Evolutionary conservation across 2,888 invertebrate species (phyloP).

Genomic region (Unio pictorum): DNA sequence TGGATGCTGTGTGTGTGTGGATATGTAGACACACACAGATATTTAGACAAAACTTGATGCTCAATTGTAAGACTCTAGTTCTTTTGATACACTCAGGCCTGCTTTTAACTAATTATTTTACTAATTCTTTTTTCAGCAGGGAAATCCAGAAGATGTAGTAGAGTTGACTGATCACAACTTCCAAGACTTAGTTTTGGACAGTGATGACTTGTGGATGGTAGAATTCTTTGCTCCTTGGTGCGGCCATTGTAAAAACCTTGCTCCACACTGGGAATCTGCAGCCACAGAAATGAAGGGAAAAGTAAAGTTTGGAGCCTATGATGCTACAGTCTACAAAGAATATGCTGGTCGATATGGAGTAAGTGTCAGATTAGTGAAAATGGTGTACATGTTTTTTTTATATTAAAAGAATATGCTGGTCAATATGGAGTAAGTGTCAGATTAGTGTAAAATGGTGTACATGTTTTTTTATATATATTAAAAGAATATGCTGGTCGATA

Average conservation of each 20-base stretch:
- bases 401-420: too few species aligned
- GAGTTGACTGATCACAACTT: slow-evolving; percentile 97
- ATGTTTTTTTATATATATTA: too few species aligned
- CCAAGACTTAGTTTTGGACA: slow-evolving; percentile 89
- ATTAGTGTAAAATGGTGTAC: too few species aligned
- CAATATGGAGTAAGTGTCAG: too few species aligned
- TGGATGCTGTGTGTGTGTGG: too few species aligned
- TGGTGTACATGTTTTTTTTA: background rate
- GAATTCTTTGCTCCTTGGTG: slow-evolving; percentile 95
- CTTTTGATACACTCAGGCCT: too few species aligned
- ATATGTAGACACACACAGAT: too few species aligned
- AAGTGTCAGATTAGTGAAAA: slow-evolving; percentile 20
- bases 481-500: too few species aligned
- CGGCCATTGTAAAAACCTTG: slow-evolving; percentile 85
- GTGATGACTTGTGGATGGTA: slow-evolving; percentile 96
- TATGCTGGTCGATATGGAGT: slow-evolving; percentile 87
- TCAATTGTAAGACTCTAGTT: too few species aligned
- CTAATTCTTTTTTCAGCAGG: slow-evolving; percentile 11
- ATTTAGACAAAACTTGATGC: too few species aligned
- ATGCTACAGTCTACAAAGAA: slow-evolving; percentile 91
- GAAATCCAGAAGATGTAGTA: slow-evolving; percentile 77
- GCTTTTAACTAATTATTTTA: background rate
- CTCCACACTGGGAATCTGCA: slow-evolving; percentile 96
- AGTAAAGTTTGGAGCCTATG: slow-evolving; percentile 92
- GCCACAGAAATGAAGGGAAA: slow-evolving; percentile 96